Percentiles rank a stretch among this genome's conserved stretches.
phyloP scores from a whole-genome alignment of 2,113 vertebrate species.

The Stercorarius parasiticus region DNA sequence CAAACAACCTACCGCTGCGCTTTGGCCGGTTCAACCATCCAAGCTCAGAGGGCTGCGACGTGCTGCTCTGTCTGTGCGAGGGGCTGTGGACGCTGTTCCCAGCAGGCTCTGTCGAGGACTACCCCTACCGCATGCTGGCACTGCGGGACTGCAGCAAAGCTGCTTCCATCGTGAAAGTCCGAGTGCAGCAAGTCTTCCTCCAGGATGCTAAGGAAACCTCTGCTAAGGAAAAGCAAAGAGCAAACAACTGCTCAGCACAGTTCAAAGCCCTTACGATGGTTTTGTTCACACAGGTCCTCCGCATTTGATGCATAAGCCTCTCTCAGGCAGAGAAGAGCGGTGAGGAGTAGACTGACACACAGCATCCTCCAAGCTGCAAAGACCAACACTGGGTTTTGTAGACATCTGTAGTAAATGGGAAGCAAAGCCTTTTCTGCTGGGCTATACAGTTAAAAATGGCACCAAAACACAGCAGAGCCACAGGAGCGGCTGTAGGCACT shows the following conservation, averaged over 20 bases:
- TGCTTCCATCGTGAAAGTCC: background rate
- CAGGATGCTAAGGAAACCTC: background rate
- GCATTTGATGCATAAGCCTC: fast-evolving
- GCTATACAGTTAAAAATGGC: background rate
- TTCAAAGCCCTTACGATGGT: fast-evolving
- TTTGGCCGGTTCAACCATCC: fast-evolving
- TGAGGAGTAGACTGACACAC: fast-evolving
- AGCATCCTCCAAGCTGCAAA: background rate
- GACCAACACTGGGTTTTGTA: background rate
- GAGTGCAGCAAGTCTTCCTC: background rate
- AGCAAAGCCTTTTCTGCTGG: background rate
- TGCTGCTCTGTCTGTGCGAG: background rate
- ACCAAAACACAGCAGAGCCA: background rate
- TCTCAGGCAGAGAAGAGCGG: background rate
- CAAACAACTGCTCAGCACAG: background rate
- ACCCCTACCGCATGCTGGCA: fast-evolving
- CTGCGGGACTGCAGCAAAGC: fast-evolving
- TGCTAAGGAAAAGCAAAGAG: background rate
- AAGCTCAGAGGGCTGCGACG: background rate
- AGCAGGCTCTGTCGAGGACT: fast-evolving
- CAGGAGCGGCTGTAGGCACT: fast-evolving
- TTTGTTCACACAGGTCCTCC: background rate
- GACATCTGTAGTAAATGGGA: background rate
- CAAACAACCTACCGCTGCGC: fast-evolving
- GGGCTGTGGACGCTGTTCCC: fast-evolving